Base-by-base conservation (phyloP, 2,888 invertebrate genomes). In the Drosophila ustulata region DNA sequence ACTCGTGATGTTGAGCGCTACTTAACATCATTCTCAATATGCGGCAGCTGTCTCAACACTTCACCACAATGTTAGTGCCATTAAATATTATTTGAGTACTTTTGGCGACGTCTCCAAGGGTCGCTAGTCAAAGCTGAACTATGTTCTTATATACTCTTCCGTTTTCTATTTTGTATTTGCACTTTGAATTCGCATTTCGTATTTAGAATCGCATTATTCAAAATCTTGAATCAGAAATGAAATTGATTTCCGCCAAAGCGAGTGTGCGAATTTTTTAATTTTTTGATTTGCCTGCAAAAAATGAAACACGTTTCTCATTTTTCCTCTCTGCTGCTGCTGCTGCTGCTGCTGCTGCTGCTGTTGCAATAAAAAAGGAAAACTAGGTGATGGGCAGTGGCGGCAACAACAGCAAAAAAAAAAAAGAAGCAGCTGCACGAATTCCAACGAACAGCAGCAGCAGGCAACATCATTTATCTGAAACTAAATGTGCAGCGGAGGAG, bases 141-240 rank as follows among this genome's bases (percentile, higher is more conserved):
- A 18, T 18, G 18, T 18, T 18, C 18, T 1, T 18, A 18, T 18
- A 1, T 18, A 1, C 18, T 28, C 55, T 61, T 58, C 39, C 57
- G 55, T 50, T 52, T 5, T 41, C 53, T 51, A 25, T 2, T 13
- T 30, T 50, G 45, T 30, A 18, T 50, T 55, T 56, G 18, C 32
- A 61, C 41, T 43, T 34, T 11, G 43, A 25, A 57, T 47, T 45
- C 34, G 63, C 56, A 70, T 63, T 69, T 47, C 13, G 37, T 58
- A 66, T 58, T 53, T 37, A n/a, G 52, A 57, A 64, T 52, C 75
- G 78, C 89, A 89, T 89, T 89, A 88, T 89, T 89, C 89, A 89
- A 89, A 90, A 85, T 85, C 85, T 89, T 88, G 87, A 90, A 87
- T 87, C 87, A 89, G 88, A 82, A 80, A 82, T 86, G 58, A 67